phyloP scores from a whole-genome alignment of 1,140 invertebrate species.

The Pentalonia nigronervosa region DNA sequence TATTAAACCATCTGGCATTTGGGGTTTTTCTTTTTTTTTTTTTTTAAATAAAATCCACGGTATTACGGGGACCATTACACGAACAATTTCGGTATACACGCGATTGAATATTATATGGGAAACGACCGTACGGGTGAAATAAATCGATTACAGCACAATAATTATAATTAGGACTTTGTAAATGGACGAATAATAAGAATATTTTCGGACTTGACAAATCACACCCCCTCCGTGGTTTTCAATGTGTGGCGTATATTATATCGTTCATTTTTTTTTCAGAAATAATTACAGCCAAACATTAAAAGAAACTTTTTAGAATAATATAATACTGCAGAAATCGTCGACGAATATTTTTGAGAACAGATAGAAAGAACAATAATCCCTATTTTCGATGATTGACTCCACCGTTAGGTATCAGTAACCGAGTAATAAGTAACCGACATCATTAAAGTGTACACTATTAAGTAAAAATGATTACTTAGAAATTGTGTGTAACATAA shows the following conservation, averaged over 20 bases:
- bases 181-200: not conserved
- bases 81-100: not conserved
- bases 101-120: not conserved
- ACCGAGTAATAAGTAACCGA: too few relatives aligned
- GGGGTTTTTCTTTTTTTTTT: constrained; percentile 13
- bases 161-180: not conserved
- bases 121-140: not conserved
- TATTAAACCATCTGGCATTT: constrained; percentile 53
- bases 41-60: constrained; percentile 17
- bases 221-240: not conserved
- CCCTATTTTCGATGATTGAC: not conserved
- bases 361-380: not conserved
- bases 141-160: not conserved
- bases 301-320: not conserved
- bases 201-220: not conserved
- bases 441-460: not conserved
- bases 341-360: not conserved
- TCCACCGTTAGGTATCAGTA: not conserved
- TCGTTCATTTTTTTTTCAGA: not conserved
- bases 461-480: not conserved
- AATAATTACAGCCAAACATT: not conserved
- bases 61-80: not conserved
- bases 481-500: not conserved
- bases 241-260: too few relatives aligned
- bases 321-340: not conserved